Evolutionary conservation across 2,888 invertebrate genomes (phyloP).

Genomic region (Philhelius pedissequus): DNA sequence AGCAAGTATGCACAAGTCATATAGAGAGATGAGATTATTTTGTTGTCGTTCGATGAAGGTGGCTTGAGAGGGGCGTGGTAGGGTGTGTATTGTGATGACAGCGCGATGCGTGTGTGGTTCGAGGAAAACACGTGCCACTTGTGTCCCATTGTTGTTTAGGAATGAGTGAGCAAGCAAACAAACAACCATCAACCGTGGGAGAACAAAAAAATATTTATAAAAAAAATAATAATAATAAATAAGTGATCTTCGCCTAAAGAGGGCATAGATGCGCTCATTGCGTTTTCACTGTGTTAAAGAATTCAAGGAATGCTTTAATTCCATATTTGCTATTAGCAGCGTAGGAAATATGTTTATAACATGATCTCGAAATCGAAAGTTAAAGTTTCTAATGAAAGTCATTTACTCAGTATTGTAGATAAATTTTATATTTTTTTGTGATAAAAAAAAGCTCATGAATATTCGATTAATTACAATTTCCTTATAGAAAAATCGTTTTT

Average conservation of each 20-base stretch:
- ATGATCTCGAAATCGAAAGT: slow-evolving; percentile 17
- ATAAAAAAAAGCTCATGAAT: too few species aligned
- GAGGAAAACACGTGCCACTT: slow-evolving; percentile 65
- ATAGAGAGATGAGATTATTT: slow-evolving; percentile 46
- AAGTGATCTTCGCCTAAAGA: slow-evolving; percentile 45
- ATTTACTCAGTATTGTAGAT: neutral
- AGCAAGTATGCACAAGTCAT: slow-evolving; percentile 42
- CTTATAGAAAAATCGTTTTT: neutral
- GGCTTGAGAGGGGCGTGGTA: slow-evolving; percentile 46
- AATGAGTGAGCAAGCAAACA: slow-evolving; percentile 38
- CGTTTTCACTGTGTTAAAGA: neutral
- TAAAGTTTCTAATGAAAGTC: neutral
- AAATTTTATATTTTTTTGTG: neutral
- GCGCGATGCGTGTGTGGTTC: slow-evolving; percentile 41
- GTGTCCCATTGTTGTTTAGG: slow-evolving; percentile 63
- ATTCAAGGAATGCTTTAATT: slow-evolving; percentile 25
- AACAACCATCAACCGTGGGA: neutral
- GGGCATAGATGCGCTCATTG: slow-evolving; percentile 15
- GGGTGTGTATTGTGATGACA: slow-evolving; percentile 38
- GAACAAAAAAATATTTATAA: slow-evolving; percentile 8
- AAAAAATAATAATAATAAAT: slow-evolving; percentile 6
- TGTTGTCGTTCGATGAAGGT: slow-evolving; percentile 1
- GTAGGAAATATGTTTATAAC: neutral
- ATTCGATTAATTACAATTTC: too few species aligned
- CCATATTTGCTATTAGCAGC: slow-evolving; percentile 13